Conservation (phyloP, 2,888 invertebrate genomes). For the Drosophila gaucha region DNA sequence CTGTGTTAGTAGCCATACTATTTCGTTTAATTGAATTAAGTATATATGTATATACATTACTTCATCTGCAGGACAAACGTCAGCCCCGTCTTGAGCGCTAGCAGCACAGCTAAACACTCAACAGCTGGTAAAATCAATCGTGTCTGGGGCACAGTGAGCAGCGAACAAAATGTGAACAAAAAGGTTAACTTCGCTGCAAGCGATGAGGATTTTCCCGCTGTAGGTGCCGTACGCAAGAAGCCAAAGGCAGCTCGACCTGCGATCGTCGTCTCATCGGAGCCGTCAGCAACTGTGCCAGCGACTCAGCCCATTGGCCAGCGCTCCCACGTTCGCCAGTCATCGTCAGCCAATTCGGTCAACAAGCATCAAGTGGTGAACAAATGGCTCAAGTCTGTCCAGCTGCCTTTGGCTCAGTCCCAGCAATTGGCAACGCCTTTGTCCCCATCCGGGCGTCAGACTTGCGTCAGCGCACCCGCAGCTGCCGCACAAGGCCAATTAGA, state of each 20-base stretch:
- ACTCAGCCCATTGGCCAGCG: neutral
- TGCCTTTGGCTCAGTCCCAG: constrained; percentile 12
- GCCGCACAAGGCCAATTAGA: neutral
- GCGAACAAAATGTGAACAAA: neutral
- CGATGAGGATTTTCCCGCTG: constrained; percentile 42
- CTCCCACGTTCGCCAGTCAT: neutral
- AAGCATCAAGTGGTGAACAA: constrained; percentile 30
- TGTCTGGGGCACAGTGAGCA: too few relatives aligned
- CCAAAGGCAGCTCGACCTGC: constrained; percentile 1
- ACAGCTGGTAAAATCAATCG: neutral
- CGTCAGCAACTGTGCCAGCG: neutral
- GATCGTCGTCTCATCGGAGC: neutral
- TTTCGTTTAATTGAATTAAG: neutral
- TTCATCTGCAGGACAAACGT: constrained; percentile 18
- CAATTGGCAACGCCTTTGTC: neutral
- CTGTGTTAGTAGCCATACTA: neutral
- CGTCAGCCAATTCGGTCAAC: neutral
- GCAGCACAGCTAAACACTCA: neutral
- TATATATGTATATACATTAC: neutral
- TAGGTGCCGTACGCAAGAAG: constrained; percentile 35
- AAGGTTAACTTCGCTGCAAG: neutral
- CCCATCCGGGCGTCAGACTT: neutral
- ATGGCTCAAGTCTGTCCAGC: constrained; percentile 49
- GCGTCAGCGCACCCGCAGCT: constrained; percentile 1
- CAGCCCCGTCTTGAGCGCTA: constrained; percentile 20